These are phyloP conservation scores for Porites lobata DNA, from an alignment of 92 coral and sea anemone genomes.

Conservation along the genomic window DNA sequence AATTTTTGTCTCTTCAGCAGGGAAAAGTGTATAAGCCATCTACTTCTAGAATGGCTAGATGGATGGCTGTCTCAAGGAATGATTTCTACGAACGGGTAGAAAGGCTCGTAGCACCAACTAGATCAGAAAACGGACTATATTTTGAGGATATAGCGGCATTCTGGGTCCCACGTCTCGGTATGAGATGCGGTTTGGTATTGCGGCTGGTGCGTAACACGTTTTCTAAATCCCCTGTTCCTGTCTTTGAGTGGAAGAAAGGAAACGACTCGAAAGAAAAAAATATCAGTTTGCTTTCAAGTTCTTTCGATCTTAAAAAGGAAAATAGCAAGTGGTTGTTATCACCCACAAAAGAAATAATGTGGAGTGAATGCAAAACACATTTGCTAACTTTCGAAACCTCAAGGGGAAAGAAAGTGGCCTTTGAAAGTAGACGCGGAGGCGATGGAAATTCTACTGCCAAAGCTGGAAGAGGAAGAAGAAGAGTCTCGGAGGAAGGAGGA, in stretches of 20 bases:
- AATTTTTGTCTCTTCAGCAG: slow-evolving; percentile 34
- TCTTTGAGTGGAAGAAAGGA: slow-evolving; percentile 9
- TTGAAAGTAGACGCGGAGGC: background rate
- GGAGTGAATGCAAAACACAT: slow-evolving; percentile 6
- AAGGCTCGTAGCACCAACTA: background rate
- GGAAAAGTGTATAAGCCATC: slow-evolving; percentile 34
- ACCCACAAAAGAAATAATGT: slow-evolving; percentile 1
- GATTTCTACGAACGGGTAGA: slow-evolving; percentile 15
- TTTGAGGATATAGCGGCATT: slow-evolving; percentile 7
- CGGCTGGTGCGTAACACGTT: slow-evolving; percentile 4
- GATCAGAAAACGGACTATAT: background rate
- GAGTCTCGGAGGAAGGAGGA: background rate
- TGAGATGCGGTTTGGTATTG: slow-evolving; percentile 5
- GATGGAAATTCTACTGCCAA: background rate
- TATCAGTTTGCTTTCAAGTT: slow-evolving; percentile 12
- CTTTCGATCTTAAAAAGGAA: slow-evolving; percentile 4
- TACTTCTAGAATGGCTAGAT: slow-evolving; percentile 25
- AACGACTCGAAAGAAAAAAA: background rate
- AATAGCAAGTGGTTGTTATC: slow-evolving; percentile 6
- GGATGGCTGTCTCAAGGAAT: slow-evolving; percentile 11
- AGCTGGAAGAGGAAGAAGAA: slow-evolving; percentile 2
- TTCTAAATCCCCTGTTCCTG: slow-evolving; percentile 20
- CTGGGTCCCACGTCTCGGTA: slow-evolving; percentile 18
- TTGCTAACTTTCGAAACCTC: background rate
- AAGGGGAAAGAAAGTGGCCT: background rate